Conservation (phyloP, 2,888 invertebrate genomes). For the Syrista parreyssii region DNA sequence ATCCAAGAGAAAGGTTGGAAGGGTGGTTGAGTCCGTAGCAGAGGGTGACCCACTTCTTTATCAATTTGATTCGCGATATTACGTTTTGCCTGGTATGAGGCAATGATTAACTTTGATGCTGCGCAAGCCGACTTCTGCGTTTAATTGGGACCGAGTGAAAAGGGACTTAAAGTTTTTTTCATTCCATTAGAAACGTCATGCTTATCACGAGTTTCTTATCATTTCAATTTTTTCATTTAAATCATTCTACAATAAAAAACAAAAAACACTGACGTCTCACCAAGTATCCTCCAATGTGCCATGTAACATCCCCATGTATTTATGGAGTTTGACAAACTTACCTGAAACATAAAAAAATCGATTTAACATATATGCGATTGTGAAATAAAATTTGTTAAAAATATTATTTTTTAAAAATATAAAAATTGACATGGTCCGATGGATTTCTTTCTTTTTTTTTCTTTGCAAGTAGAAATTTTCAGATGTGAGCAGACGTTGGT, state of each 20-base stretch:
- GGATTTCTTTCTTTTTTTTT: background rate
- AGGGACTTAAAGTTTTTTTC: background rate
- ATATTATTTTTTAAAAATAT: background rate
- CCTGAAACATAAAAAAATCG: constrained; percentile 24
- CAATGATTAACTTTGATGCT: constrained; percentile 39
- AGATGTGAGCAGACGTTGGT: background rate
- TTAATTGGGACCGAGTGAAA: constrained; percentile 1
- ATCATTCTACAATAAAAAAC: background rate
- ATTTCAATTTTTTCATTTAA: background rate
- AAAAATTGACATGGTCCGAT: background rate
- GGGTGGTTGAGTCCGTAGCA: constrained; percentile 25
- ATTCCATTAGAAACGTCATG: background rate
- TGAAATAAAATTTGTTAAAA: background rate
- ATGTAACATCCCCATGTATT: background rate
- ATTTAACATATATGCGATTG: background rate
- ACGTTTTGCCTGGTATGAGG: constrained; percentile 40
- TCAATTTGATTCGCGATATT: constrained; percentile 50
- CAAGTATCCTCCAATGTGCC: background rate
- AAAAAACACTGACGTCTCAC: background rate
- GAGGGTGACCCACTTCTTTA: constrained; percentile 48
- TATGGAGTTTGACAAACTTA: constrained; percentile 18
- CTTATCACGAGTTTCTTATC: background rate
- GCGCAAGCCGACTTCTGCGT: background rate
- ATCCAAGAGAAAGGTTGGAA: constrained; percentile 11
- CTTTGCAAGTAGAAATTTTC: background rate